Base-by-base conservation (phyloP, 2,797 vertebrate genomes). In the Nothura maculosa region DNA sequence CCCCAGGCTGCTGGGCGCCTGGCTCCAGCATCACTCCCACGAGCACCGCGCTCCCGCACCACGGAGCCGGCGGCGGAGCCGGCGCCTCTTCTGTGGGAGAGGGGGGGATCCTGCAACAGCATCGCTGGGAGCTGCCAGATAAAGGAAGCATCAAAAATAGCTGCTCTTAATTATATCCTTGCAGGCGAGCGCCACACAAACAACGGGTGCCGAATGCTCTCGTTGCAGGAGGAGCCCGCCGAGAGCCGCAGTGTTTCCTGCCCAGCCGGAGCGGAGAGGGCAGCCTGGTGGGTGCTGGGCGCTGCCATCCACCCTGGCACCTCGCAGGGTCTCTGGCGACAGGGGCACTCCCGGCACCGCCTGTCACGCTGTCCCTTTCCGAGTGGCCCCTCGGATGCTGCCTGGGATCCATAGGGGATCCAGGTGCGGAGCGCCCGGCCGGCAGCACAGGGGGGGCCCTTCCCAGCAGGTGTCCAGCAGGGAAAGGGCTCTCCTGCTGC, bases 131-230 rank as follows among this genome's bases (percentile, higher is more conserved):
- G 81, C 92, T 80, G 92, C 91, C 91, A 85, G 95, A 82, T 92
- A 83, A 97, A 95, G 80, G 89, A 90, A 93, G 93, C 87, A 82
- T 95, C 94, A 91, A 91, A 96, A 96, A 94, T 94, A 93, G 94
- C 90, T 93, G 92, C 87, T 95, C 94, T 91, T 96, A 96, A 96
- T 97, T 94, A 93, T 94, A 94, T 85, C 87, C 83, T 64, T 82
- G 92, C 92, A 93, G 95, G 92, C 82, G 34, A 94, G 88, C 19
- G 32, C 92, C 85, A 87, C 40, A 2, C 94, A 85, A 92, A 94
- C 92, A 91, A 91, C 87, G 3, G 74, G 87, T 34, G 9, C 95
- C 36, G 70, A 63, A 45, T 76, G 87, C 42, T 7, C 32, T 72
- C 9, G 4, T 42, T 55, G 79, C 93, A 87, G 13, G 21, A 91